These are phyloP conservation scores for Guaruba guarouba DNA, from an alignment of 2,113 vertebrate species.

Conservation along the genomic window DNA sequence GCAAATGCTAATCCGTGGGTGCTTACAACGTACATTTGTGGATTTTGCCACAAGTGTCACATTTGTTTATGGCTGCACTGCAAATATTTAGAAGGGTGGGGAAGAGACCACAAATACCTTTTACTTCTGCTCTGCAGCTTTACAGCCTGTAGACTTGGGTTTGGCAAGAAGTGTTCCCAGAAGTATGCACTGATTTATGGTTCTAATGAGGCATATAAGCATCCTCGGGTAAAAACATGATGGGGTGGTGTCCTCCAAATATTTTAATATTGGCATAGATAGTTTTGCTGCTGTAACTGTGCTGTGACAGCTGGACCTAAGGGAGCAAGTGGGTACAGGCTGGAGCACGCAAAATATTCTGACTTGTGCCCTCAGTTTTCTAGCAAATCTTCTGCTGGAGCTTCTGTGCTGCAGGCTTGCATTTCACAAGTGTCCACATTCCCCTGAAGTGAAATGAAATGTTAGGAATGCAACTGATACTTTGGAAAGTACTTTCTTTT, in stretches of 20 bases:
- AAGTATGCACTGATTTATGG: not conserved
- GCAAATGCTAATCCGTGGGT: not conserved
- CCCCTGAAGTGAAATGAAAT: constrained; percentile 35
- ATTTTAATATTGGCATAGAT: not conserved
- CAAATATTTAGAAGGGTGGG: not conserved
- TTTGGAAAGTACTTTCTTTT: constrained; percentile 34
- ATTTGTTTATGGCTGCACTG: not conserved
- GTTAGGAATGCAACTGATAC: constrained; percentile 28
- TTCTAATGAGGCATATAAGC: not conserved
- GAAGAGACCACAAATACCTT: not conserved
- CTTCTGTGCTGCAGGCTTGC: constrained; percentile 46
- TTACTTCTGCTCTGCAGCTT: not conserved
- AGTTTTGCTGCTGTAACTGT: not conserved
- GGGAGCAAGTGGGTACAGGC: constrained; percentile 28
- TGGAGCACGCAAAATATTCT: constrained; percentile 24
- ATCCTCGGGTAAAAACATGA: not conserved
- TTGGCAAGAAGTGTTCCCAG: not conserved
- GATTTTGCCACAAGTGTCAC: not conserved
- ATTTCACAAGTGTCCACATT: constrained; percentile 27
- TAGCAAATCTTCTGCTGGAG: not conserved
- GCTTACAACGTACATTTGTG: not conserved
- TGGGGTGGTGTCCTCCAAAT: not conserved
- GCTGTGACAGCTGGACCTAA: constrained; percentile 28
- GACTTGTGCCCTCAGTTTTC: not conserved
- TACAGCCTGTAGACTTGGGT: not conserved